Evolutionary conservation across 2,888 invertebrate species (phyloP).

Genomic region (Ceratothoa steindachneri): DNA sequence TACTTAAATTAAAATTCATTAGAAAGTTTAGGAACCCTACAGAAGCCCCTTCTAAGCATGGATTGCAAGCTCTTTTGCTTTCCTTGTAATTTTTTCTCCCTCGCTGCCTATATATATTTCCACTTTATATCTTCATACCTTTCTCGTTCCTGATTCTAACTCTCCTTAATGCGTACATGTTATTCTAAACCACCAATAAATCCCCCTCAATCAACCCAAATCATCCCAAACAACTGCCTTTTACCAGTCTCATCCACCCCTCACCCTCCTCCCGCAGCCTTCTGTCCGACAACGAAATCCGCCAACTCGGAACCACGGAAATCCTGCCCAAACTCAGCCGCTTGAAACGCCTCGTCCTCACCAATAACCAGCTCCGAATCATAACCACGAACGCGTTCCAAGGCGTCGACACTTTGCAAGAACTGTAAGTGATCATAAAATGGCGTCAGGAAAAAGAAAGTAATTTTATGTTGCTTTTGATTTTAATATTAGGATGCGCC

Average conservation of each 20-base stretch:
- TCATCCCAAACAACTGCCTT: no score
- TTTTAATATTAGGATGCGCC: not conserved
- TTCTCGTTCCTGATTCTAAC: not conserved
- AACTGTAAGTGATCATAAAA: constrained; percentile 75
- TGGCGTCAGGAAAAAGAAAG: not conserved
- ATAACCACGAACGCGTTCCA: constrained; percentile 84
- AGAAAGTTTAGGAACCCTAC: no score
- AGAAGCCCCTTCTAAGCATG: no score
- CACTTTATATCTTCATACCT: not conserved
- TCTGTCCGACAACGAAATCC: constrained; percentile 45
- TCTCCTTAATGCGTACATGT: no score
- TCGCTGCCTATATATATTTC: not conserved
- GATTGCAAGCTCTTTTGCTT: not conserved
- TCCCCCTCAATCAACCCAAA: no score
- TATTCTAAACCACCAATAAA: no score
- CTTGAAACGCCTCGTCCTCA: constrained; percentile 52
- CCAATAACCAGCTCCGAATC: constrained; percentile 89
- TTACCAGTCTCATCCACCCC: no score
- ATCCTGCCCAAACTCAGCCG: constrained; percentile 29
- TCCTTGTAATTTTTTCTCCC: not conserved
- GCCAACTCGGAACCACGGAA: constrained; percentile 25
- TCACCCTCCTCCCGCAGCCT: constrained; percentile 19
- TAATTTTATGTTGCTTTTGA: not conserved
- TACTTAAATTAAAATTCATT: not conserved
- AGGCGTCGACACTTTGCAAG: constrained; percentile 82